These are phyloP conservation scores for Gryllus longicercus DNA, from an alignment of 2,888 invertebrate genomes.

Conservation along the genomic window DNA sequence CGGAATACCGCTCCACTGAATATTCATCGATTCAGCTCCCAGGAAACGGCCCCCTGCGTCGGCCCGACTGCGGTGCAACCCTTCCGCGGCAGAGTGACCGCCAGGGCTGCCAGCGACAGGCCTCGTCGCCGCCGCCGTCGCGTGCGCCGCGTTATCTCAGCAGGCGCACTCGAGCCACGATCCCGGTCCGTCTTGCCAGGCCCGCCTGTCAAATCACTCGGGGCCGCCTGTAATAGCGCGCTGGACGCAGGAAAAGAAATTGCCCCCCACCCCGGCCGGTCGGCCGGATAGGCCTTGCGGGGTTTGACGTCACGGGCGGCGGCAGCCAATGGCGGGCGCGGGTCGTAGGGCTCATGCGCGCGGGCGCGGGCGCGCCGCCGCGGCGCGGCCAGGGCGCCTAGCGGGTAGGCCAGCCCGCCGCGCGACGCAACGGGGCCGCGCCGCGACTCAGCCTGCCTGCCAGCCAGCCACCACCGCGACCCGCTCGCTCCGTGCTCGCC, in stretches of 20 bases:
- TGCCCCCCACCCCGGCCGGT: neutral
- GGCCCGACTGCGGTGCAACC: too few relatives aligned
- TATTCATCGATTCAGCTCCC: too few relatives aligned
- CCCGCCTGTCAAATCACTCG: neutral
- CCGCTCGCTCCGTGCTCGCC: slow-evolving; percentile 3
- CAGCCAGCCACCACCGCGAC: slow-evolving; percentile 19
- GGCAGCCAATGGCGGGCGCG: neutral
- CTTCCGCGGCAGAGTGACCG: too few relatives aligned
- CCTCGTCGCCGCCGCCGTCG: too few relatives aligned
- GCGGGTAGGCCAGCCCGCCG: slow-evolving; percentile 20
- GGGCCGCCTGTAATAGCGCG: neutral
- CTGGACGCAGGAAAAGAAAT: neutral
- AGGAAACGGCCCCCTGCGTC: too few relatives aligned
- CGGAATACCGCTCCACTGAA: too few relatives aligned
- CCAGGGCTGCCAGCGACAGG: too few relatives aligned
- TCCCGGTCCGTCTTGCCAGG: neutral
- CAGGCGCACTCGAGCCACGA: too few relatives aligned
- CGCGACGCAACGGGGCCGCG: neutral
- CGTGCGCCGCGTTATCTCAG: too few relatives aligned
- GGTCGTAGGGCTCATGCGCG: neutral
- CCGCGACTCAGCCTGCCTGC: neutral
- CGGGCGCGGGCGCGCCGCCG: neutral
- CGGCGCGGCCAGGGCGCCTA: slow-evolving; percentile 12
- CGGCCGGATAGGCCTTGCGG: neutral
- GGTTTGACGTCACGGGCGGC: neutral